Percentiles rank a stretch among this genome's conserved stretches.
These are phyloP conservation scores for Cepaea hortensis DNA, from an alignment of 2,888 invertebrate genomes.

Conservation along the genomic window DNA sequence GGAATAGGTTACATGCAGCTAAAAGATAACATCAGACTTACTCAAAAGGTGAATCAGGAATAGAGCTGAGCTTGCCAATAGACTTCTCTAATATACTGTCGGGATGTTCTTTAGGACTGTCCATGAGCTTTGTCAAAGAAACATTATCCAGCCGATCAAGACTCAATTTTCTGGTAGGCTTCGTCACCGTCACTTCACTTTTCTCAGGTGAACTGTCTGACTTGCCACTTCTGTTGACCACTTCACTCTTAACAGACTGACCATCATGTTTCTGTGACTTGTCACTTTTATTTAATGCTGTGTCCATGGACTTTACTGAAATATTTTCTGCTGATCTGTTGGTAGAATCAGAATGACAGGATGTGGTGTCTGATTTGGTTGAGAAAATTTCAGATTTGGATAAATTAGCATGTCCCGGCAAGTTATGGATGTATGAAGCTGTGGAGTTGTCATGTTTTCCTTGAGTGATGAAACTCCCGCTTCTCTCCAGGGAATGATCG, in stretches of 20 bases:
- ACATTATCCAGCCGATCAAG: neutral
- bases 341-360: conserved; percentile 23
- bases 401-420: neutral
- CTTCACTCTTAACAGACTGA: conserved; percentile 4
- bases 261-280: conserved; percentile 12
- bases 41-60: conserved; percentile 39
- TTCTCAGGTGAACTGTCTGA: conserved; percentile 27
- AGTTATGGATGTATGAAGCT: neutral
- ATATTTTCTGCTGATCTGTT: conserved; percentile 32
- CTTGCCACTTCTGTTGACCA: conserved; percentile 9
- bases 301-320: conserved; percentile 25
- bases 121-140: neutral
- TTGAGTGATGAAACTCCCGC: conserved; percentile 36
- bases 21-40: conserved; percentile 15
- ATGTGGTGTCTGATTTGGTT: conserved; percentile 41
- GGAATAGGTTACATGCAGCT: neutral
- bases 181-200: neutral
- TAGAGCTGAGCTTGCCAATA: conserved; percentile 2
- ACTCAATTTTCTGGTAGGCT: conserved; percentile 5
- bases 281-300: neutral
- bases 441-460: conserved; percentile 7
- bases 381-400: conserved; percentile 19
- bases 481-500: conserved; percentile 16
- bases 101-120: conserved; percentile 25
- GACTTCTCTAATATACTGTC: conserved; percentile 27